Base-by-base conservation (phyloP, 2,888 invertebrate species). In the Chymomyza caudatula region DNA sequence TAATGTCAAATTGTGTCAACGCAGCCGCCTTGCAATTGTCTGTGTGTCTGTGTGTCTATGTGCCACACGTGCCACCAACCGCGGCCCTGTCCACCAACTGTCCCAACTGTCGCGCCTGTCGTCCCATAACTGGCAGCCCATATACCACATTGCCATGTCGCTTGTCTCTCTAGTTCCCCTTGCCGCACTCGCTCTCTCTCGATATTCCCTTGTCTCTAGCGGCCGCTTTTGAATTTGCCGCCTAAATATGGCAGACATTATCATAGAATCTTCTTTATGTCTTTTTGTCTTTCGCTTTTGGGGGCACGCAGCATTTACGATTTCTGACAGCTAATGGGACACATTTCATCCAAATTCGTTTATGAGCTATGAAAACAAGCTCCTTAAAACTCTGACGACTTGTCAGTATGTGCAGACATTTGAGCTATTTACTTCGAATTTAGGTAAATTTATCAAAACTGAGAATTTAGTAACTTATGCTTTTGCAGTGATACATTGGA, bases 1-100 rank as follows among this genome's bases (percentile, higher is more conserved):
- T 84, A 78, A 71, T 75, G 78, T 81, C 81, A 84, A 84, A 81
- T 84, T 77, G 78, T 80, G 80, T 84, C 86, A 86, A 77, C 83
- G 67, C 66, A 23, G 67, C 43, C 68, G 80, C 69, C 79, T 69
- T 60, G 64, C 78, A 63, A 79, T 79, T 79, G 85, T 85, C 85
- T 79, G 77, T 76, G 64, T 68, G 62, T 69, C 69, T 57, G 54
- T 44, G 20, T 15, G 4, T 17, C 8, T 29, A 2, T 37, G 29
- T 17, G 51, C 51, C 43, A 61, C 65, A 63, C 63, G 54, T 56
- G 42, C 57, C 56, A 51, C 20, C 51, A 19, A n/a, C 25, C 19
- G 49, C 53, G 13, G 44, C 15, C 11, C 29, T 25, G 25, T 25
- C 65, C 55, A 13, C 44, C 20, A 52, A 51, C 53, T 25, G 49